Base-by-base conservation (phyloP, 2,797 vertebrate genomes). In the Muraenolepis orangiensis region DNA sequence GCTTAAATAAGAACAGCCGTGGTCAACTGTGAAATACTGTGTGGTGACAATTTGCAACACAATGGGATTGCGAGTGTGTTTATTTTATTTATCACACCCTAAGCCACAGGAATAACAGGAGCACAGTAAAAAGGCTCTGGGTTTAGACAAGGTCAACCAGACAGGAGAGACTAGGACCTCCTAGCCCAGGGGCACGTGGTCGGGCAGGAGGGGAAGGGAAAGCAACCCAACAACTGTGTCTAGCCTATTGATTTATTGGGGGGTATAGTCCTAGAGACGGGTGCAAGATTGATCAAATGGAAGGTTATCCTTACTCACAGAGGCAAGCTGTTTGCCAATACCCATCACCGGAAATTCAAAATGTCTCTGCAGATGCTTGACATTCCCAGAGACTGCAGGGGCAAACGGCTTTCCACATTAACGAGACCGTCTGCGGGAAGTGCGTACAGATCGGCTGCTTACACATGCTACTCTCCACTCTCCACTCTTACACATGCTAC, bases 311-410 rank as follows among this genome's bases (percentile, higher is more conserved):
- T 93, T 91, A 93, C 87, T 92, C 92, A 92, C 92, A 91, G 86
- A 91, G 89, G 81, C 88, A 93, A 93, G 90, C 89, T 93, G 92
- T 93, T 93, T 94, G 92, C 91, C 93, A 91, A 93, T 92, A 93
- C 86, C 90, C 86, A 92, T 93, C 93, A 92, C 87, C 84, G 81
- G 80, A 87, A 90, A 90, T 88, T 91, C 83, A 85, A 89, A 93
- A 91, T 88, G 89, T 86, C 82, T 89, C 81, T 86, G 88, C 89
- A 83, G 83, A 86, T 90, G 80, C 83, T 78, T 87, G 88, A 90
- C 88, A 89, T 91, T 90, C 83, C 80, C 66, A 72, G 77, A 82
- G 81, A 81, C 70, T 81, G 79, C 78, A 87, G 76, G 76, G 85
- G 66, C 74, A 67, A 32, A 74, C 61, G 70, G 64, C 34, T 74